Conservation (phyloP, 2,888 invertebrate genomes). For the Adelphocoris suturalis region DNA sequence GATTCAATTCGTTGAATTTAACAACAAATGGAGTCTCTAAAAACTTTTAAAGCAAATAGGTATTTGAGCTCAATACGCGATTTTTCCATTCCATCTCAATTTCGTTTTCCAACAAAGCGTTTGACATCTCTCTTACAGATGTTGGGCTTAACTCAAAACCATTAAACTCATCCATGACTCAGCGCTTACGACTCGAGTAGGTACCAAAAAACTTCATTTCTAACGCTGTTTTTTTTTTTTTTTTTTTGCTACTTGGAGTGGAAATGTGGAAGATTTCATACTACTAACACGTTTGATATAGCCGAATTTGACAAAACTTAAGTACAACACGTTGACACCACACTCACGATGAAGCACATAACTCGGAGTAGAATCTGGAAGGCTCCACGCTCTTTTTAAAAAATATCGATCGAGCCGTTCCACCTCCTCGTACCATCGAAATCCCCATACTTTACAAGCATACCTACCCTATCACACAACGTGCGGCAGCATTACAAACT, state of each 20-base stretch:
- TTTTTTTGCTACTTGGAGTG: background rate
- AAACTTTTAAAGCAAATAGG: background rate
- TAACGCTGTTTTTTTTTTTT: no score
- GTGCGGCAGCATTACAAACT: background rate
- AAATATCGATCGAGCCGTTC: background rate
- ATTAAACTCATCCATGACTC: background rate
- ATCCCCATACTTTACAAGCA: background rate
- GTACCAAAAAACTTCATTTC: background rate
- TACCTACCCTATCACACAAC: conserved; percentile 14
- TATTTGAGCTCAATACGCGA: background rate
- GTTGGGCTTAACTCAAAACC: background rate
- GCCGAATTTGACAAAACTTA: background rate
- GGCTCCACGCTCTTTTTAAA: background rate
- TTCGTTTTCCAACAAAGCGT: background rate
- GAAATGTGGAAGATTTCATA: background rate
- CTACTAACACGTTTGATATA: background rate
- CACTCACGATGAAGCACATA: background rate
- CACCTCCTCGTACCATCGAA: conserved; percentile 2
- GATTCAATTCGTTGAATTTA: background rate
- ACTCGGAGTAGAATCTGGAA: background rate
- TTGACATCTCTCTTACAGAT: background rate
- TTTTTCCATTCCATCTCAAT: conserved; percentile 18
- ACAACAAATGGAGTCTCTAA: no score
- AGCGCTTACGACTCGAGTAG: background rate
- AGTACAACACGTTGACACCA: background rate